phyloP scores from a whole-genome alignment of 1,140 invertebrate species.

The Zaprionus ghesquierei region DNA sequence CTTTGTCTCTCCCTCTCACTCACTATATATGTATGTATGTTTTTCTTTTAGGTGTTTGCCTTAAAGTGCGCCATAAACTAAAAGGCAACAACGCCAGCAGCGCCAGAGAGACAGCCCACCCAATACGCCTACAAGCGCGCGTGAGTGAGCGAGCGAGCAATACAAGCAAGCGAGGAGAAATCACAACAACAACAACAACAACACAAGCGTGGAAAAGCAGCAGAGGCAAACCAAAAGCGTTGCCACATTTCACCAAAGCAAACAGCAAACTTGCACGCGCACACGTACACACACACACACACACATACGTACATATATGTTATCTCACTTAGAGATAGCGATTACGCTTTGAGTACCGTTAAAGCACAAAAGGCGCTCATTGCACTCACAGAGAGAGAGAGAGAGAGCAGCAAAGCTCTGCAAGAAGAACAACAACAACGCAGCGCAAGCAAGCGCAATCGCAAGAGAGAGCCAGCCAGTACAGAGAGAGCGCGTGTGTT shows the following conservation, averaged over 20 bases:
- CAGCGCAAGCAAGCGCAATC: conserved; percentile 7
- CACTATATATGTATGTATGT: neutral
- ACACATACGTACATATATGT: no score
- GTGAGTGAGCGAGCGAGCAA: neutral
- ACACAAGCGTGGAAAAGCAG: conserved; percentile 32
- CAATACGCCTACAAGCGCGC: conserved; percentile 64
- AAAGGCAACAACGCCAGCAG: conserved; percentile 41
- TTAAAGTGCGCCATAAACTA: conserved; percentile 79
- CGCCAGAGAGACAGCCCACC: conserved; percentile 41
- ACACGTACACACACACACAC: no score
- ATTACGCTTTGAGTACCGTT: conserved; percentile 62
- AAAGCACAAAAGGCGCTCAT: conserved; percentile 39
- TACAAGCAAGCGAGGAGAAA: conserved; percentile 47
- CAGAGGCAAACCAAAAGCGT: conserved; percentile 30
- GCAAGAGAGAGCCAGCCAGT: neutral
- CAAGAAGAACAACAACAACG: neutral
- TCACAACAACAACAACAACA: conserved; percentile 66
- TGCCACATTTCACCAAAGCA: conserved; percentile 60
- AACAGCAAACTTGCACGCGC: conserved; percentile 16
- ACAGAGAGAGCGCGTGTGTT: neutral
- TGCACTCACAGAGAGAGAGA: conserved; percentile 27
- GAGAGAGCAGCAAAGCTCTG: neutral
- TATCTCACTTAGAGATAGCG: conserved; percentile 67
- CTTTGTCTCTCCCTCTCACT: conserved; percentile 29
- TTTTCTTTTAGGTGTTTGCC: conserved; percentile 70